Evolutionary conservation across 2,797 vertebrate genomes (phyloP), one percentile per base, ranked within the genome.

Genomic region (Premnoplex brunnescens): DNA sequence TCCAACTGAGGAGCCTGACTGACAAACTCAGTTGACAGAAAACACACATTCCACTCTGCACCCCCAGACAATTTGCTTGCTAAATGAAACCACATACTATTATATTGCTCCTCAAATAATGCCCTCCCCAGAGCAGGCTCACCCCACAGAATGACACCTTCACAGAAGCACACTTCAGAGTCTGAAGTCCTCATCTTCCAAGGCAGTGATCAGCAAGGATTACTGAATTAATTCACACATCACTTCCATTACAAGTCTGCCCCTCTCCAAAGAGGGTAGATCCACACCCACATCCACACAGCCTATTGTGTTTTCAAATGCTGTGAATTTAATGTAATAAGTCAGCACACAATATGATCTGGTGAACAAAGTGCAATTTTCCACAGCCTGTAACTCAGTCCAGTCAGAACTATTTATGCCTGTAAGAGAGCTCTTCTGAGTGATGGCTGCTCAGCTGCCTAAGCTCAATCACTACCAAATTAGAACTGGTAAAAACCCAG

Each of bases 331-430:
- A 56, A 51, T 20, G 26, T 26, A 39, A 4, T 62, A 69, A 69
- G 7, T 68, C 64, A 80, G 37, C 74, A 85, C 3, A 83, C 75
- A 91, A 88, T 28, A 74, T 2, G 21, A 59, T 51, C 79, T 55
- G 39, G 46, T 62, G 52, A 81, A 37, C 49, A 51, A 72, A 95
- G 34, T 48, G n/a, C 58, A 85, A 8, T 83, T 89, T 80, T 64
- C n/a, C 27, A 67, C 7, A 64, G 71, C 41, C 27, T 85, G 13
- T 54, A 60, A 67, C 9, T 79, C 75, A 80, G 41, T 39, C 44
- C 71, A 75, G 34, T 62, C 77, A 93, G 58, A 84, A 22, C 27
- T 75, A 55, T 41, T 73, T 46, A 60, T 67, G 72, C 72, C 9
- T 49, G 48, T 36, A 63, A 69, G 1, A 39, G 1, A 64, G 59